Evolutionary conservation across 2,888 invertebrate genomes (phyloP).

Genomic region (Melinaea menophilus): DNA sequence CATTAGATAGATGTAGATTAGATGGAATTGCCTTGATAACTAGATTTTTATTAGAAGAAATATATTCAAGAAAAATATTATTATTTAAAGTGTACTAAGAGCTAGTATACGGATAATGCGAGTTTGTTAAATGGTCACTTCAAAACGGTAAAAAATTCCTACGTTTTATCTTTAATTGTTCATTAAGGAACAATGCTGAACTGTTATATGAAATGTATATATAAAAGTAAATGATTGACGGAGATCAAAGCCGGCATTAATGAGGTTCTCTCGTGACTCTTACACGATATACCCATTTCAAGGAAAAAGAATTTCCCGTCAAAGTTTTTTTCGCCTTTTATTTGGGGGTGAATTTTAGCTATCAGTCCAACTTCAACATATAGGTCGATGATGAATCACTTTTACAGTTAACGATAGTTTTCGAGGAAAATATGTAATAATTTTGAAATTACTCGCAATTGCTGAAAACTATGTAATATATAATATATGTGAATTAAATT

Average conservation of each 20-base stretch:
- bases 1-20: constrained; percentile 30
- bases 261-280: constrained; percentile 34
- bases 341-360: constrained; percentile 30
- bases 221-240: constrained; percentile 16
- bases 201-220: constrained; percentile 1
- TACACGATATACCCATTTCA: constrained; percentile 28
- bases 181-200: neutral
- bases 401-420: constrained; percentile 22
- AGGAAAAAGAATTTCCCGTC: constrained; percentile 31
- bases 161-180: neutral
- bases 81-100: neutral
- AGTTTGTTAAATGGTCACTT: too few species aligned
- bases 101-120: neutral
- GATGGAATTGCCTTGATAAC: constrained; percentile 25
- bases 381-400: constrained; percentile 42
- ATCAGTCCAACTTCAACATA: constrained; percentile 32
- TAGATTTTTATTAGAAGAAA: neutral
- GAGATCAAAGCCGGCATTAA: constrained; percentile 11
- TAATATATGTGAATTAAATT: too few species aligned
- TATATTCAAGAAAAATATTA: neutral
- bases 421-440: neutral
- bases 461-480: too few species aligned
- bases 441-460: too few species aligned
- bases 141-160: neutral
- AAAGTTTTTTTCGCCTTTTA: constrained; percentile 34